Evolutionary conservation across 2,888 invertebrate genomes (phyloP).

Genomic region (Shargacucullia verbasci): DNA sequence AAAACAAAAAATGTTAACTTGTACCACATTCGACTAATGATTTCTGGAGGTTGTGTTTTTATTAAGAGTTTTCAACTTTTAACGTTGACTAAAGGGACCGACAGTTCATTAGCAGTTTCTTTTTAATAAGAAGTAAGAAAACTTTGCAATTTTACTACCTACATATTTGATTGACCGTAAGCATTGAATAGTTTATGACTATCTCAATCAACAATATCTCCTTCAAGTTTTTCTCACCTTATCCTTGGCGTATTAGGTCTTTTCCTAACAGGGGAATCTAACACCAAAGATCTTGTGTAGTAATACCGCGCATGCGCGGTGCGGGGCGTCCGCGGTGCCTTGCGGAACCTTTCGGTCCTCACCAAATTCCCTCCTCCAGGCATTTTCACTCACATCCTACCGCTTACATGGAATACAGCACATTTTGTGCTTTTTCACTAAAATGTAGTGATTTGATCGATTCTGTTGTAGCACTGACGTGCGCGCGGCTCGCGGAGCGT

Average conservation of each 20-base stretch:
- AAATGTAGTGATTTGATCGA: slow-evolving; percentile 47
- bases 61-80: no score
- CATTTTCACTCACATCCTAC: slow-evolving; percentile 75
- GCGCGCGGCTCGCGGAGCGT: slow-evolving; percentile 58
- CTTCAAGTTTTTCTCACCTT: slow-evolving; percentile 64
- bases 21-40: neutral
- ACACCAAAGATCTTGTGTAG: slow-evolving; percentile 75
- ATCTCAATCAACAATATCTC: no score
- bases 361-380: slow-evolving; percentile 75
- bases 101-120: no score
- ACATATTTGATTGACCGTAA: no score
- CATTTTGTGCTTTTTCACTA: slow-evolving; percentile 50
- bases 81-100: no score
- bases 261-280: slow-evolving; percentile 65
- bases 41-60: no score
- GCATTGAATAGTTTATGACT: no score
- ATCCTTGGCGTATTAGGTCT: slow-evolving; percentile 56
- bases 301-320: slow-evolving; percentile 77
- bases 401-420: slow-evolving; percentile 40
- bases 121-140: no score
- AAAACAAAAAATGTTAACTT: slow-evolving; percentile 20
- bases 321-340: slow-evolving; percentile 70
- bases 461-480: slow-evolving; percentile 65
- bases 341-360: slow-evolving; percentile 74
- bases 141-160: no score